Evolutionary conservation across 2,113 vertebrate genomes (phyloP), one percentile per base, ranked within the genome.

Genomic region (Oncorhynchus masou): DNA sequence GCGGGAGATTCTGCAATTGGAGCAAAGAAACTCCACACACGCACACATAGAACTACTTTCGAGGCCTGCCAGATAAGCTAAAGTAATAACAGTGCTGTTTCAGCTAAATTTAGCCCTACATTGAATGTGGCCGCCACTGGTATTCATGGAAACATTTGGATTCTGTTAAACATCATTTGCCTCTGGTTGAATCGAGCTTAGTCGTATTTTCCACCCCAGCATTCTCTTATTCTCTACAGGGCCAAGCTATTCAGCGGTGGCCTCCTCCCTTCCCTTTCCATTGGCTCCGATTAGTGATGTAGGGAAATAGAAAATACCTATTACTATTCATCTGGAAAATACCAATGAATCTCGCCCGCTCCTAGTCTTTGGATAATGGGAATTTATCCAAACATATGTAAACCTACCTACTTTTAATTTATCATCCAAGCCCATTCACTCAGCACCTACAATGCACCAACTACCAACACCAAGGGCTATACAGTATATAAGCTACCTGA

Each of bases 71-170:
- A 87, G 90, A 91, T 90, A 91, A 90, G 90, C 88, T 85, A 82
- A 88, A 89, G 91, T 91, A 91, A 92, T 91, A 92, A 91, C 88
- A 81, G 81, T 82, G 85, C 82, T 79, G 87, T 90, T 86, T 88
- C 84, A 71, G 90, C 91, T 91, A 91, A 91, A 91, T 92, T 92
- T 92, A 92, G 88, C 89, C 77, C 86, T 72, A 86, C 82, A 87
- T 88, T 89, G 83, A 90, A 89, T 91, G 85, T 86, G 90, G 8
- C 9, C 82, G 62, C 82, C 82, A 73, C 79, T 89, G 88, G 87
- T 91, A 88, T 88, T 92, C 39, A 89, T 87, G 86, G 87, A 85
- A 88, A 89, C 87, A 86, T 91, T 87, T 68, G 79, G 79, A 20
- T 76, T 76, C 75, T 73, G 71, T 76, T 76, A 80, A 80, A 73